Evolutionary conservation across 2,113 vertebrate genomes (phyloP).

Genomic region (Anolis carolinensis): DNA sequence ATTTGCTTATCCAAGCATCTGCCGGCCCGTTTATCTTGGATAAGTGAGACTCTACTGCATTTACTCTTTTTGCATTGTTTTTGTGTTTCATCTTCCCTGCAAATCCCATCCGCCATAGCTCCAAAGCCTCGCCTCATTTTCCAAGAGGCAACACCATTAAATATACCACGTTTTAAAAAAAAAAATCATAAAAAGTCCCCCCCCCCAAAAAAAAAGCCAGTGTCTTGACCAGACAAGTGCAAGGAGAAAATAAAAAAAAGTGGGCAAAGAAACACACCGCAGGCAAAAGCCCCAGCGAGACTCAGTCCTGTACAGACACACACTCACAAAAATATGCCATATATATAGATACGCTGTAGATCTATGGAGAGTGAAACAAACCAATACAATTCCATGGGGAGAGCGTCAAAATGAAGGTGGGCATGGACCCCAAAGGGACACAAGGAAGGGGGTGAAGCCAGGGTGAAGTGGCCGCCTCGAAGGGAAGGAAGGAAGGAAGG

Average conservation of each 20-base stretch:
- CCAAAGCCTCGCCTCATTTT: neutral
- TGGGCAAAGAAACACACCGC: neutral
- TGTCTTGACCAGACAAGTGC: slow-evolving; percentile 37
- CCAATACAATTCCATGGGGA: neutral
- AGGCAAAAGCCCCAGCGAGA: neutral
- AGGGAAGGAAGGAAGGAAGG: neutral
- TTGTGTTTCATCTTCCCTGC: no score
- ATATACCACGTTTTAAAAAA: neutral
- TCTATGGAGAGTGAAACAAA: no score
- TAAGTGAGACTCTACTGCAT: no score
- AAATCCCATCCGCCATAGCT: neutral
- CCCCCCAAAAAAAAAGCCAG: neutral
- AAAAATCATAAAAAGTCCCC: neutral
- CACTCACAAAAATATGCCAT: neutral
- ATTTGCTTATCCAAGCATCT: no score
- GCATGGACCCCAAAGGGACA: no score
- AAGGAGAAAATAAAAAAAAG: slow-evolving; percentile 2
- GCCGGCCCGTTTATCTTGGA: no score
- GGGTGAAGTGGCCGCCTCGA: neutral
- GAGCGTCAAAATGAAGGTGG: neutral
- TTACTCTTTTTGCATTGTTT: no score
- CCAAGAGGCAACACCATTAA: slow-evolving; percentile 11
- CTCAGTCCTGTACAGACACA: neutral
- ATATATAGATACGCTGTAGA: neutral
- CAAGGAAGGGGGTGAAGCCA: neutral